phyloP scores from a whole-genome alignment of 2,113 vertebrate species.

The Oostethus manadensis region DNA sequence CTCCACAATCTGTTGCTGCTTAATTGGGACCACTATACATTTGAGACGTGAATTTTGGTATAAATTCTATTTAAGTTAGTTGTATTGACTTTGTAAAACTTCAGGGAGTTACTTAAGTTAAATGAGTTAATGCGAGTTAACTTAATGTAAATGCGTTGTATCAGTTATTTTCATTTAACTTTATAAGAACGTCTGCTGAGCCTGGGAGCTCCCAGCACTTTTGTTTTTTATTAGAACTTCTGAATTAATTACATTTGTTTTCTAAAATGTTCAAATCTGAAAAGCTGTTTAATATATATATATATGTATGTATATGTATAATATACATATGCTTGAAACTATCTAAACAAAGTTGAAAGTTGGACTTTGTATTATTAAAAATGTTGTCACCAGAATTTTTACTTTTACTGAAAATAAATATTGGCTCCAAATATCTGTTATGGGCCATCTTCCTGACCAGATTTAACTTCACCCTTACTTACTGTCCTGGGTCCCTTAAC shows the following conservation, averaged over 20 bases:
- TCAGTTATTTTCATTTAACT: not conserved
- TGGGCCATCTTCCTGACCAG: not conserved
- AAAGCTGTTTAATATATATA: not conserved
- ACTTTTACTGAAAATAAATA: not conserved
- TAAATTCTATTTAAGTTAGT: not conserved
- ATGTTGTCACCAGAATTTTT: conserved; percentile 9
- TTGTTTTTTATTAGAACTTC: too few species aligned
- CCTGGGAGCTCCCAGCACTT: not conserved
- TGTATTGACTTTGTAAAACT: not conserved
- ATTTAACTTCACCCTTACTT: too few species aligned
- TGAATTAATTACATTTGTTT: not conserved
- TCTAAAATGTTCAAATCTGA: not conserved
- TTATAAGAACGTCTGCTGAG: not conserved
- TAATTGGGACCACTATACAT: not conserved
- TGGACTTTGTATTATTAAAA: conserved; percentile 16
- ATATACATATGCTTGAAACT: not conserved
- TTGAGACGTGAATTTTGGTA: not conserved
- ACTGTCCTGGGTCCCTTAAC: too few species aligned
- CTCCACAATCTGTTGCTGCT: not conserved
- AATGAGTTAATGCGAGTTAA: too few species aligned
- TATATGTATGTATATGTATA: too few species aligned
- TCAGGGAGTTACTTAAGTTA: not conserved
- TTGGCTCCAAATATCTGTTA: not conserved
- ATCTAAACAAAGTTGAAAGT: not conserved
- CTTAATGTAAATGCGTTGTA: too few species aligned